Percentiles rank a stretch among this genome's conserved stretches.
phyloP scores from a whole-genome alignment of 2,888 invertebrate species.

The Aphrophora alni region DNA sequence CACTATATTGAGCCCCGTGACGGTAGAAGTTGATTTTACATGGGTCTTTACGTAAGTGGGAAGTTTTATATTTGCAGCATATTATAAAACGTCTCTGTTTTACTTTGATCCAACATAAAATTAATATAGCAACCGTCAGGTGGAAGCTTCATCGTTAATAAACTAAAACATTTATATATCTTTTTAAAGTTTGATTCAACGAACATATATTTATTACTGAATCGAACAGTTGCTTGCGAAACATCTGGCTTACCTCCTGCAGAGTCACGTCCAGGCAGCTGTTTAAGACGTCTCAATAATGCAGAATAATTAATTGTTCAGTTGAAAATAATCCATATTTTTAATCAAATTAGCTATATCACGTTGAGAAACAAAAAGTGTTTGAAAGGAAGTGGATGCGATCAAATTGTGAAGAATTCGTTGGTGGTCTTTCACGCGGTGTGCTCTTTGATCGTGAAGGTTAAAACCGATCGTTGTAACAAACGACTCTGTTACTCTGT shows the following conservation, averaged over 20 bases:
- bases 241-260: background rate
- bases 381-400: background rate
- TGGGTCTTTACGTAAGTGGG: too few relatives aligned
- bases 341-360: constrained; percentile 1
- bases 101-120: too few relatives aligned
- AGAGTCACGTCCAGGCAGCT: background rate
- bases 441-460: background rate
- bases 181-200: too few relatives aligned
- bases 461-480: too few relatives aligned
- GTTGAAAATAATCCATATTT: background rate
- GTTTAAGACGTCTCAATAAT: constrained; percentile 2
- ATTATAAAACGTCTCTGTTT: too few relatives aligned
- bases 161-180: too few relatives aligned
- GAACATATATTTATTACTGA: background rate
- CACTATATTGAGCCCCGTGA: too few relatives aligned
- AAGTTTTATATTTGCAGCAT: too few relatives aligned
- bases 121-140: too few relatives aligned
- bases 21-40: too few relatives aligned
- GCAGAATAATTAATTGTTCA: background rate
- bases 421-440: background rate
- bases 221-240: background rate
- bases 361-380: background rate
- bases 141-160: too few relatives aligned
- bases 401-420: background rate
- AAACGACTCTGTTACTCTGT: too few relatives aligned